These are phyloP conservation scores for Saturnia japonica DNA, from an alignment of 2,888 invertebrate species.

Conservation along the genomic window DNA sequence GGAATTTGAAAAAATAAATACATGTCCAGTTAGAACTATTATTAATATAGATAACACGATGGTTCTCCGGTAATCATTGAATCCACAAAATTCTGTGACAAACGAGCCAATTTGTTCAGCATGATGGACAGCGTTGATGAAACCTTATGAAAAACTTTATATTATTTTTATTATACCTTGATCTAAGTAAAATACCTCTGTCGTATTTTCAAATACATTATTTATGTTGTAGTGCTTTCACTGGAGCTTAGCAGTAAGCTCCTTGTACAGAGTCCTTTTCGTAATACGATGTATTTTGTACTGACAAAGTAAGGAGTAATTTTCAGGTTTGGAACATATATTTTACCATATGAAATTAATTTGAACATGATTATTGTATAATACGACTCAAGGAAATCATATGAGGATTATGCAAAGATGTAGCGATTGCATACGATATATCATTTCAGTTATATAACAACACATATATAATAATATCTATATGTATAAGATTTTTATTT, in stretches of 20 bases:
- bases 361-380: background rate
- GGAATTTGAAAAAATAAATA: no score
- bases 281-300: background rate
- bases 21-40: no score
- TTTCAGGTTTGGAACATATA: background rate
- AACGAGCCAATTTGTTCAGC: slow-evolving; percentile 51
- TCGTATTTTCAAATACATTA: background rate
- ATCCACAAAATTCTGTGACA: slow-evolving; percentile 41
- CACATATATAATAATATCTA: background rate
- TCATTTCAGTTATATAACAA: background rate
- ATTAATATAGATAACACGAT: no score
- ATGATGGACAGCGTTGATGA: slow-evolving; percentile 39
- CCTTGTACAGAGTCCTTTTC: background rate
- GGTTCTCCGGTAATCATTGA: slow-evolving; percentile 13
- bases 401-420: background rate
- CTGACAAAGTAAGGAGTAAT: background rate
- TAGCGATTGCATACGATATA: background rate
- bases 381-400: background rate
- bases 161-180: slow-evolving; percentile 14
- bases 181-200: background rate
- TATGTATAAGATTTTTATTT: background rate
- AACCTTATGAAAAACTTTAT: slow-evolving; percentile 7
- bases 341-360: background rate
- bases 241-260: background rate
- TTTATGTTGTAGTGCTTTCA: background rate